Percentiles rank a stretch among this genome's conserved stretches.
Conservation (phyloP, 2,113 vertebrate species). For the Cervus canadensis region DNA sequence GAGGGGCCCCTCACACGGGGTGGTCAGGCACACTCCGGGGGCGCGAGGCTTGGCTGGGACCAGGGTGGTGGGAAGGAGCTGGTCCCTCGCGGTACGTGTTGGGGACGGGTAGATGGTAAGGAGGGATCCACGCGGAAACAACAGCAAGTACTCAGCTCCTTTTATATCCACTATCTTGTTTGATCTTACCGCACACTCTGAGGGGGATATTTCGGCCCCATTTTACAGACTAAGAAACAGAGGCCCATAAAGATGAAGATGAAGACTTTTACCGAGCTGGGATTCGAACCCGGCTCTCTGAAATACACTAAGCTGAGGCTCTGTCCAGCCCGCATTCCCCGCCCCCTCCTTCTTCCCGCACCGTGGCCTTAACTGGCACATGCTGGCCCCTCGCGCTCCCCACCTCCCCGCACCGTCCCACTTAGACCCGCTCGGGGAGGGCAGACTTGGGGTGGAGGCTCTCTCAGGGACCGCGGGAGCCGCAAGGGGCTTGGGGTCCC, state of each 20-base stretch:
- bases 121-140: neutral
- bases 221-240: neutral
- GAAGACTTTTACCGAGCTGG: fast-evolving
- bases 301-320: neutral
- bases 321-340: neutral
- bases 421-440: neutral
- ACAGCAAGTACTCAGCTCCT: neutral
- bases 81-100: neutral
- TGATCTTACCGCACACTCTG: neutral
- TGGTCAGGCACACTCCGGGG: neutral
- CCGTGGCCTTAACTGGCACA: slow-evolving; percentile 27
- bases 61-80: neutral
- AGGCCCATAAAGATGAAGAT: neutral
- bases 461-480: neutral
- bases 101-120: too few relatives aligned
- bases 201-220: neutral
- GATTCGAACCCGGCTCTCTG: neutral
- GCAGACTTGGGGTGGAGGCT: neutral
- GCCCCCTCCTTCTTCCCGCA: neutral
- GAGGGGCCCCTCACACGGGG: neutral
- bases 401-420: neutral
- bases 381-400: neutral
- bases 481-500: neutral
- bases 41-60: neutral
- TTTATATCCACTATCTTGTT: neutral